Base-by-base conservation (phyloP, 64 coral and sea anemone genomes). In the Stichodactyla mertensii region DNA sequence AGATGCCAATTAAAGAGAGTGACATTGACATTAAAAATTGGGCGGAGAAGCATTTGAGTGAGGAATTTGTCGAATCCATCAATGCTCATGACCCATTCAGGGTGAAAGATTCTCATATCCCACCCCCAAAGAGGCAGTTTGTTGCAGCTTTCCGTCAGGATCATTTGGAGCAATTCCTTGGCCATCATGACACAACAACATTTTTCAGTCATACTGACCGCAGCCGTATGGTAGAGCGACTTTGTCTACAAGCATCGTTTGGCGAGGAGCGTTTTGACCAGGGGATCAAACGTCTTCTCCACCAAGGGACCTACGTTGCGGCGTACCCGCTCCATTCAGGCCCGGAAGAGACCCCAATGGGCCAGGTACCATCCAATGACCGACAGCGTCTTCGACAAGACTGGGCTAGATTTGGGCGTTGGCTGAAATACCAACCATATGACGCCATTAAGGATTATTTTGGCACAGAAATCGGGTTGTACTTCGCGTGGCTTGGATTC, bases 401-500 rank as follows among this genome's bases (percentile, higher is more conserved):
- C 24, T 99, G 97, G 97, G 97, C 97, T 10, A 77, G 88, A 57
- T 91, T 99, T 80, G 84, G 93, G 53, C 88, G 88, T 6, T 95
- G 82, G 90, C 94, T 95, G 82, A 99, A 99, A 64, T 99, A 93
- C 27, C 97, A 99, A 57, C 97, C 97, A 6, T 91, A 95, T 55
- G 88, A 99, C 66, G 93, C 97, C 27, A 95, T 99, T n/a, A 89
- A 92, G 77, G 93, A 95, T 79, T 99, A 99, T 71, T 99, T 92
- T 64, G 97, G 97, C 5, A 94, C 91, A 31, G 93, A 94, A 85
- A 88, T 99, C 14, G 93, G 97, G 27, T 86, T 99, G 6, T 99
- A 99, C 84, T 99, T 99, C 55, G 88, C 97, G 19, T 99, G 97
- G 97, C 90, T 99, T 85, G 97, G 97, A 6, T 94, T 95, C 67